phyloP scores from a whole-genome alignment of 2,797 vertebrate species.

The Spea hammondii region DNA sequence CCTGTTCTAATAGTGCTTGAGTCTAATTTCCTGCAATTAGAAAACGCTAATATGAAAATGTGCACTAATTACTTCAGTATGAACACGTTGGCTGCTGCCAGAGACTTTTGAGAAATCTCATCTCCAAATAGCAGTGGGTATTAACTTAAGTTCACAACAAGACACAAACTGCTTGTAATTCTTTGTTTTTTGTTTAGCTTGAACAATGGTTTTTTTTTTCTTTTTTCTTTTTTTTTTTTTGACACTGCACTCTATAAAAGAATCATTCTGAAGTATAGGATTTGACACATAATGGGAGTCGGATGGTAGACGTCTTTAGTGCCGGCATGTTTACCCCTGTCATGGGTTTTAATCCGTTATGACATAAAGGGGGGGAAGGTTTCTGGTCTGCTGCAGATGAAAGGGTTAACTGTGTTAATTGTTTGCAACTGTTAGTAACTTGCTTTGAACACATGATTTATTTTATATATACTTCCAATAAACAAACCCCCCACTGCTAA shows the following conservation, averaged over 20 bases:
- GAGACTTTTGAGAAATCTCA: constrained; percentile 17
- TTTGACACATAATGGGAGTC: constrained; percentile 37
- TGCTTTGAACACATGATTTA: not conserved
- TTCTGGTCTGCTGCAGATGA: not conserved
- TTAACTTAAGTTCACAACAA: constrained; percentile 44
- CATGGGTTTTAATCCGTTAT: constrained; percentile 7
- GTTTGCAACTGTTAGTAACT: not conserved
- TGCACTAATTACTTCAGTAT: constrained; percentile 46
- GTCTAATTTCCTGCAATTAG: constrained; percentile 52
- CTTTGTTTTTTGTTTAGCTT: constrained; percentile 48
- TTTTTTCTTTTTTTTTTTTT: constrained; percentile 27
- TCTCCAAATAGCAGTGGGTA: constrained; percentile 29
- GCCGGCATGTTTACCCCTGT: constrained; percentile 26
- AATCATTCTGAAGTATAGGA: constrained; percentile 36
- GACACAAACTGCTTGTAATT: constrained; percentile 49
- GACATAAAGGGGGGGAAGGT: not conserved
- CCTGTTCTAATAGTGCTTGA: constrained; percentile 45
- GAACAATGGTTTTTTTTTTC: constrained; percentile 46
- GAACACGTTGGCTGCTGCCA: constrained; percentile 32
- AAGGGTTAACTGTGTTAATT: not conserved
- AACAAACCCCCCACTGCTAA: not conserved
- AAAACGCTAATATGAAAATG: constrained; percentile 52
- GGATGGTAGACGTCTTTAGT: constrained; percentile 29
- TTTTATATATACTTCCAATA: not conserved
- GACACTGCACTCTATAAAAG: constrained; percentile 39